Evolutionary conservation across 2,113 vertebrate species (phyloP).

Genomic region (Machaerirhynchus nigripectus): DNA sequence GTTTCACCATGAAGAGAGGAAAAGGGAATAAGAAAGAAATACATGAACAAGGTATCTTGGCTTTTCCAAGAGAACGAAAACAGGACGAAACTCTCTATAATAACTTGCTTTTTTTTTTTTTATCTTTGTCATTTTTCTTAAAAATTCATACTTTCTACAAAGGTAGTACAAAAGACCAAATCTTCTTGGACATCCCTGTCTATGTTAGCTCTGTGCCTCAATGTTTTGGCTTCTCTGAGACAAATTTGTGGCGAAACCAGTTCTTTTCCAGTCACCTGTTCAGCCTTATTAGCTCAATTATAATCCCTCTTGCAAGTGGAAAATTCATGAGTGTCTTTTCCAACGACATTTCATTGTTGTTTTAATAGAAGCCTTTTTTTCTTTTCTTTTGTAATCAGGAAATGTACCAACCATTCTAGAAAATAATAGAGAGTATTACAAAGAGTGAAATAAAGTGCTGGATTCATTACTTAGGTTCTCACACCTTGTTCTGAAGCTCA

Average conservation of each 20-base stretch:
- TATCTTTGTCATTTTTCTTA: neutral
- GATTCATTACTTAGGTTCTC: neutral
- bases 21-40: neutral
- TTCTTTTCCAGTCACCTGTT: neutral
- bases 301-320: neutral
- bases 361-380: neutral
- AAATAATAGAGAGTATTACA: neutral
- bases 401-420: neutral
- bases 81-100: neutral
- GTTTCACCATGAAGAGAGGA: neutral
- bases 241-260: neutral
- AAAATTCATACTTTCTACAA: neutral
- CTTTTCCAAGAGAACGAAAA: neutral
- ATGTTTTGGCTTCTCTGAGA: neutral
- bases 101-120: neutral
- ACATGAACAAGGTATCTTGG: rapidly evolving
- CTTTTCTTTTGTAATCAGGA: neutral
- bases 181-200: neutral
- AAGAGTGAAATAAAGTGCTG: neutral
- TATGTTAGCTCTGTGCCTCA: neutral
- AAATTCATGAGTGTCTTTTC: neutral
- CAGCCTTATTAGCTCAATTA: neutral
- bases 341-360: neutral
- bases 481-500: neutral
- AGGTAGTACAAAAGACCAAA: neutral